Percentiles rank a stretch among this genome's conserved stretches.
These are phyloP conservation scores for Naso thynnoides DNA, from an alignment of 2,797 vertebrate genomes.

Conservation along the genomic window DNA sequence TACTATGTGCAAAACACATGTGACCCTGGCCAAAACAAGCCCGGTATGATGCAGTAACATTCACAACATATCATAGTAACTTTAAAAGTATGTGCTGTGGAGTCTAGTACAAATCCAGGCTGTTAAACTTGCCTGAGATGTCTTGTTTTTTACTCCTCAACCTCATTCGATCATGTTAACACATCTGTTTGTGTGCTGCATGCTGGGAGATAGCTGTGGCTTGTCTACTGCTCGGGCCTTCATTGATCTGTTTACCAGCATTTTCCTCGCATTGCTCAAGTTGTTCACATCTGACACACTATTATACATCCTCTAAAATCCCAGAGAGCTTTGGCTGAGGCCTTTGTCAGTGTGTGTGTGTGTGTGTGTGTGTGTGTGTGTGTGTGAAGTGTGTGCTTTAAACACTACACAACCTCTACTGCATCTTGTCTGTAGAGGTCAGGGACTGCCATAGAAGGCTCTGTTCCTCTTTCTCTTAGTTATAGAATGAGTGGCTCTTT, in stretches of 20 bases:
- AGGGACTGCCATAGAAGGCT: constrained; percentile 18
- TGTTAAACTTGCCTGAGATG: background rate
- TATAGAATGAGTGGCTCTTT: constrained; percentile 25
- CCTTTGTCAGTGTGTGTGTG: background rate
- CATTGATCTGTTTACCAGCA: constrained; percentile 69
- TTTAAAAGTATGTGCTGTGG: constrained; percentile 9
- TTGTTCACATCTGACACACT: constrained; percentile 58
- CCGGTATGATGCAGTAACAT: background rate
- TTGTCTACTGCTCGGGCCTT: constrained; percentile 21
- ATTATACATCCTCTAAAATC: constrained; percentile 43
- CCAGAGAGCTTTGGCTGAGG: constrained; percentile 33
- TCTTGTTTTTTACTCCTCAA: constrained; percentile 12
- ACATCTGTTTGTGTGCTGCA: constrained; percentile 33
- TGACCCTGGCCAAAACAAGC: no score
- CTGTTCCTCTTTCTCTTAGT: constrained; percentile 29
- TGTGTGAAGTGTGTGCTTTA: background rate
- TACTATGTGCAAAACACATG: no score
- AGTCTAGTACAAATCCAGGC: constrained; percentile 11
- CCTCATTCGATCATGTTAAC: constrained; percentile 45
- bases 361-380: background rate
- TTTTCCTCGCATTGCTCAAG: constrained; percentile 61
- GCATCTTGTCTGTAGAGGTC: constrained; percentile 43
- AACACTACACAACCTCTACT: constrained; percentile 22
- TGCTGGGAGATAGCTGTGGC: constrained; percentile 31
- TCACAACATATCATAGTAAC: background rate